A percentile compares a stretch with the other conserved stretches of the same genome.
Evolutionary conservation across 92 coral and sea anemone genomes (phyloP).

Genomic region (Epizoanthus scotinus): DNA sequence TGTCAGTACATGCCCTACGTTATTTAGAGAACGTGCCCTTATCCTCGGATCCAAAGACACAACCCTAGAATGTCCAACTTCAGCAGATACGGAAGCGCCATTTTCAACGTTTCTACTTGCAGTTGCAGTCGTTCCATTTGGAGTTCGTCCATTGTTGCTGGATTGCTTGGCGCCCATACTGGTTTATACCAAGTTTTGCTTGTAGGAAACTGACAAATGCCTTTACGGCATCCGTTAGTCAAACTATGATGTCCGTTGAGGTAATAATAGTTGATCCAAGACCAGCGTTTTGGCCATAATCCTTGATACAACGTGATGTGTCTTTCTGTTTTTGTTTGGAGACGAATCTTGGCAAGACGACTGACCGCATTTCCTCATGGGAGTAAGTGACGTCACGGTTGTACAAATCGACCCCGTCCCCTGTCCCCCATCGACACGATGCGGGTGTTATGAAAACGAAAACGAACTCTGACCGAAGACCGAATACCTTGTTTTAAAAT

Average conservation of each 20-base stretch:
- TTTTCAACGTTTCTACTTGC: conserved; percentile 56
- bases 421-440: not conserved
- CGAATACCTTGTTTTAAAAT: not conserved
- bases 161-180: conserved; percentile 90
- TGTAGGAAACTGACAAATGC: conserved; percentile 36
- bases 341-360: conserved; percentile 47
- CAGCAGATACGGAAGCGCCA: conserved; percentile 68
- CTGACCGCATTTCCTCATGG: conserved; percentile 54
- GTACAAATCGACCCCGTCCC: conserved; percentile 14
- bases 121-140: conserved; percentile 41
- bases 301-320: conserved; percentile 31
- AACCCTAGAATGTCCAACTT: conserved; percentile 79
- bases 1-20: conserved; percentile 78
- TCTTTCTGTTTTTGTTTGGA: conserved; percentile 68
- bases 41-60: conserved; percentile 79
- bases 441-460: too few relatives aligned
- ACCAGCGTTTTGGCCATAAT: conserved; percentile 26
- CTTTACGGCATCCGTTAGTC: conserved; percentile 46
- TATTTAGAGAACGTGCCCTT: conserved; percentile 85
- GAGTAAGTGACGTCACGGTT: conserved; percentile 53
- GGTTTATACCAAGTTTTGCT: conserved; percentile 4
- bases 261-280: conserved; percentile 8
- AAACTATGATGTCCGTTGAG: conserved; percentile 1
- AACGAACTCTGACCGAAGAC: too few relatives aligned
- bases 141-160: conserved; percentile 72